Evolutionary conservation across 1,140 invertebrate genomes (phyloP).

Genomic region (Drosophila nikananu): DNA sequence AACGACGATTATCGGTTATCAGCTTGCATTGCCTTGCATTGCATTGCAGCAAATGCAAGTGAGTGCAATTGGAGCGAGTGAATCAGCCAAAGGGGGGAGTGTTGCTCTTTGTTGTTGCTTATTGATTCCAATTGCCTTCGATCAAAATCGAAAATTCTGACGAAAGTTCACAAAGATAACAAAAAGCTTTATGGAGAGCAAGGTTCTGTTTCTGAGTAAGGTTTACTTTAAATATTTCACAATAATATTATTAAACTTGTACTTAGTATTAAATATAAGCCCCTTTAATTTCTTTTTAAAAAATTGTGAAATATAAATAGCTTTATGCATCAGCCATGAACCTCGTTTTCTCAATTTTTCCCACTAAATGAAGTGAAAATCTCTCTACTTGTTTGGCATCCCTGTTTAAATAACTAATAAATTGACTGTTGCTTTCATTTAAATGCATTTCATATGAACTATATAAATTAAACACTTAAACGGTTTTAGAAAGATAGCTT

Average conservation of each 20-base stretch:
- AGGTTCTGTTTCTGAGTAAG: background rate
- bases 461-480: background rate
- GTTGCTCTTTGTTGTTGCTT: conserved; percentile 38
- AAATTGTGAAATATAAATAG: background rate
- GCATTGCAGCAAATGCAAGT: conserved; percentile 20
- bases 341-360: background rate
- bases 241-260: conserved; percentile 2
- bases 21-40: conserved; percentile 19
- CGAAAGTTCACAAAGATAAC: conserved; percentile 30
- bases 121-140: conserved; percentile 21
- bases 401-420: background rate
- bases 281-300: background rate
- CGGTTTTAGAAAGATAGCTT: conserved; percentile 19
- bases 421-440: background rate
- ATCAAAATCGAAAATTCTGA: conserved; percentile 31
- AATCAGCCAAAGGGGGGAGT: conserved; percentile 33
- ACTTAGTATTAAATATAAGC: background rate
- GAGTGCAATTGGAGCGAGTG: conserved; percentile 36
- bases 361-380: background rate
- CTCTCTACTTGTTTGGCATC: background rate
- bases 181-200: background rate
- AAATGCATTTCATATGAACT: background rate
- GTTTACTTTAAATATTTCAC: background rate
- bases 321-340: too few relatives aligned
- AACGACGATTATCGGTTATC: conserved; percentile 43